These are phyloP conservation scores for Megaleporinus macrocephalus DNA, from an alignment of 2,113 vertebrate species.

Conservation along the genomic window DNA sequence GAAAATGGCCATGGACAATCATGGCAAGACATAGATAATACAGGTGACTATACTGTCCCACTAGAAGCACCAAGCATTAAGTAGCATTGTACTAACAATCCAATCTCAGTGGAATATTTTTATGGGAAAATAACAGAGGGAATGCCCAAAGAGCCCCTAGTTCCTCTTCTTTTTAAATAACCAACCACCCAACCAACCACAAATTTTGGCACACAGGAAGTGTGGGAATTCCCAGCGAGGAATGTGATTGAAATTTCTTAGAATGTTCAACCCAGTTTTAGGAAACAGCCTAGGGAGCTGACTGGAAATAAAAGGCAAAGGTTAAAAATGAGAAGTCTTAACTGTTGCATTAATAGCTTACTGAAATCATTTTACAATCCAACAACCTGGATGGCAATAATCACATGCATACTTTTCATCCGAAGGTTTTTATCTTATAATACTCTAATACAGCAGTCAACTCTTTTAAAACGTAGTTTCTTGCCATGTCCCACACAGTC, in stretches of 20 bases:
- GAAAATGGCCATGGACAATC: neutral
- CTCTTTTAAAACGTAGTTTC: too few relatives aligned
- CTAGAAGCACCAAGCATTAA: neutral
- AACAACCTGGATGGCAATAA: too few relatives aligned
- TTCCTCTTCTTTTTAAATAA: neutral
- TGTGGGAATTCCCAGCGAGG: too few relatives aligned
- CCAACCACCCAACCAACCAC: too few relatives aligned
- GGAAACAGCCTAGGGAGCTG: neutral
- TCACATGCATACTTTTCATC: too few relatives aligned
- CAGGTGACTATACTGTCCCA: neutral
- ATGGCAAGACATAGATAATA: neutral
- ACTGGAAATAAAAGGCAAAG: neutral
- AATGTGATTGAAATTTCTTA: too few relatives aligned
- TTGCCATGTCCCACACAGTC: neutral
- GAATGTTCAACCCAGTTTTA: neutral
- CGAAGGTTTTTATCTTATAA: too few relatives aligned
- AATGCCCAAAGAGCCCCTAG: conserved; percentile 13
- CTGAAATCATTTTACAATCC: too few relatives aligned
- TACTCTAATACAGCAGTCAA: too few relatives aligned
- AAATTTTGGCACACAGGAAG: too few relatives aligned
- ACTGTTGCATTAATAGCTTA: too few relatives aligned
- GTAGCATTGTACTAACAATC: neutral
- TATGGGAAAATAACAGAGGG: neutral
- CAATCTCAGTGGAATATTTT: neutral
- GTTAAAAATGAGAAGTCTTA: too few relatives aligned